Percentiles rank a stretch among this genome's conserved stretches.
Evolutionary conservation across 2,888 invertebrate genomes (phyloP).

Genomic region (Venustoraphidia nigricollis): DNA sequence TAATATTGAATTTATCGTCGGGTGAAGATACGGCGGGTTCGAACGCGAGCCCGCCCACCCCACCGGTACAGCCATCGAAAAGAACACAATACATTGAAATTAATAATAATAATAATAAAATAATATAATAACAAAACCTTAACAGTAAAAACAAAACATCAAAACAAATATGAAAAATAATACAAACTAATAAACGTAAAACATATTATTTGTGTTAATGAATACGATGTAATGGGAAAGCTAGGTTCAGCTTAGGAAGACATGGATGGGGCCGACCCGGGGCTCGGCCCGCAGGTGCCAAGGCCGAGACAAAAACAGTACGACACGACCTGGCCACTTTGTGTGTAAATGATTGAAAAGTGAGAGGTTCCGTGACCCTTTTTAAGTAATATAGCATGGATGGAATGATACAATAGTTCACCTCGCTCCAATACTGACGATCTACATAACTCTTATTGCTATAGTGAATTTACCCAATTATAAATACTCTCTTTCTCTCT

Average conservation of each 20-base stretch:
- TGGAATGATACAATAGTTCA: constrained; percentile 8
- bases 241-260: constrained; percentile 7
- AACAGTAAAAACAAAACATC: not conserved
- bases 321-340: not conserved
- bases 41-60: constrained; percentile 1
- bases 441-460: constrained; percentile 32
- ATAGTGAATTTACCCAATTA: constrained; percentile 22
- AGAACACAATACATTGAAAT: constrained; percentile 5
- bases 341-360: not conserved
- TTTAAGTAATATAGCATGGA: constrained; percentile 1
- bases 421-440: constrained; percentile 33
- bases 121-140: no score
- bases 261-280: constrained; percentile 1
- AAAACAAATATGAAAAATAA: constrained; percentile 2
- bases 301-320: not conserved
- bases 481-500: constrained; percentile 1
- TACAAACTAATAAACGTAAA: not conserved
- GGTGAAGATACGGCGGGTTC: not conserved
- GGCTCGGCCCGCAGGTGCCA: not conserved
- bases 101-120: no score
- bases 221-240: not conserved
- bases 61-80: constrained; percentile 5
- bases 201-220: no score
- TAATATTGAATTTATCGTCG: not conserved
- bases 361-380: not conserved